Evolutionary conservation across 2,888 invertebrate genomes (phyloP), one percentile per base, ranked within the genome.

Genomic region (Frankliniella fusca): DNA sequence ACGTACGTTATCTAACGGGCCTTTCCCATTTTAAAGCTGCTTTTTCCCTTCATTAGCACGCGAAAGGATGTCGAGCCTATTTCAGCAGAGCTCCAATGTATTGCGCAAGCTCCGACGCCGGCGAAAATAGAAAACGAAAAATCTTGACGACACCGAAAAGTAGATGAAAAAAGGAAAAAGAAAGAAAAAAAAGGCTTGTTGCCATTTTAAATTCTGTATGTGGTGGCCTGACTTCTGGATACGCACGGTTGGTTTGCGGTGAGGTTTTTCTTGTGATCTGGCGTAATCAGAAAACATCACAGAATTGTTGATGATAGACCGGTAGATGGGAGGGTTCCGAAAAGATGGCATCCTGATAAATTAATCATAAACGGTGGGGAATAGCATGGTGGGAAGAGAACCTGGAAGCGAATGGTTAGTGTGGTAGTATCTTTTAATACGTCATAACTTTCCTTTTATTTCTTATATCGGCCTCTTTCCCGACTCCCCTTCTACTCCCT

Each of bases 1-100:
- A 76, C 70, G 9, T n/a, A 61, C 8, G 70, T 76, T 76, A 76
- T 76, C 70, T 76, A 76, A 76, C 70, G 70, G 70, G n/a, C 27
- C 27, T 23, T 76, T 76, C 27, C 27, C 10, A 11, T 23, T 76
- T 76, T n/a, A 27, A 27, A 27, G 27, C 70, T 23, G 23, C 27
- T 23, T 76, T 27, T 76, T 76, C 12, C 27, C 27, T 61, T n/a
- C 61, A 38, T 38, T 54, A 15, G 54, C 54, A 54, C 54, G 54
- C 54, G 18, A 54, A 11, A 54, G 54, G 54, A 54, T 20, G 54
- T 15, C 20, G 20, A 54, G 54, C 18, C 54, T 54, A 7, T 15
- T 20, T 54, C 54, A 54, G 54, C 54, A 54, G 54, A 15, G 54
- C 12, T 20, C 54, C 54, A 54, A 54, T 54, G 18, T 54, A 20